Percentiles rank a stretch among this genome's conserved stretches.
phyloP scores from a whole-genome alignment of 1,140 invertebrate species.

The Tetramorium alpestre region DNA sequence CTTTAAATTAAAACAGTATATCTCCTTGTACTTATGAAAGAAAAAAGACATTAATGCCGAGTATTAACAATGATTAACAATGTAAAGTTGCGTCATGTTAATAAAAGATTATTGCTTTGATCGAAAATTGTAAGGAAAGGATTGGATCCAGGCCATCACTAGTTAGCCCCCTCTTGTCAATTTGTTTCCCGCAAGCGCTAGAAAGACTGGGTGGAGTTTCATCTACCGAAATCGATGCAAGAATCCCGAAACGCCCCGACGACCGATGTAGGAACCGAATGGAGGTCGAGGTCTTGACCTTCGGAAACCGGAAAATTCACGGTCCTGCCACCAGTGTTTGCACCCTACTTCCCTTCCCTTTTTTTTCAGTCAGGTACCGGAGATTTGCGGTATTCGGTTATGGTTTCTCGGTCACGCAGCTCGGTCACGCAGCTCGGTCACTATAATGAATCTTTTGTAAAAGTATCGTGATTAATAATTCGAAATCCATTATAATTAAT shows the following conservation, averaged over 20 bases:
- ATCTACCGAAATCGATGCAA: constrained; percentile 71
- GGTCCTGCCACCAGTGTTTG: background rate
- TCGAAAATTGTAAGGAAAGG: background rate
- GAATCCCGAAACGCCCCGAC: constrained; percentile 48
- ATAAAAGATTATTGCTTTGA: background rate
- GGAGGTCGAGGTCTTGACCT: constrained; percentile 68
- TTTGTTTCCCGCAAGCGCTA: constrained; percentile 14
- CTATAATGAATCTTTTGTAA: background rate
- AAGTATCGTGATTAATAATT: background rate
- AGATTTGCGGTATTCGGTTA: background rate
- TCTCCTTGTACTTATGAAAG: background rate
- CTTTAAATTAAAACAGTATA: background rate
- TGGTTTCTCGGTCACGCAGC: background rate
- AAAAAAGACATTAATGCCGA: background rate
- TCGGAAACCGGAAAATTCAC: constrained; percentile 44
- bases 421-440: background rate
- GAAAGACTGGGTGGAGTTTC: constrained; percentile 52
- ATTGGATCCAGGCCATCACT: constrained; percentile 20
- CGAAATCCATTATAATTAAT: background rate
- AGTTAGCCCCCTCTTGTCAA: constrained; percentile 7
- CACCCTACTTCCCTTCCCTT: background rate
- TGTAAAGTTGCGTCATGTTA: background rate
- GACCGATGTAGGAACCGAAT: constrained; percentile 41
- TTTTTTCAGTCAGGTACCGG: background rate
- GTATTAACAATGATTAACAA: background rate